Conservation (phyloP, 2,797 vertebrate genomes). For the Otus scops region DNA sequence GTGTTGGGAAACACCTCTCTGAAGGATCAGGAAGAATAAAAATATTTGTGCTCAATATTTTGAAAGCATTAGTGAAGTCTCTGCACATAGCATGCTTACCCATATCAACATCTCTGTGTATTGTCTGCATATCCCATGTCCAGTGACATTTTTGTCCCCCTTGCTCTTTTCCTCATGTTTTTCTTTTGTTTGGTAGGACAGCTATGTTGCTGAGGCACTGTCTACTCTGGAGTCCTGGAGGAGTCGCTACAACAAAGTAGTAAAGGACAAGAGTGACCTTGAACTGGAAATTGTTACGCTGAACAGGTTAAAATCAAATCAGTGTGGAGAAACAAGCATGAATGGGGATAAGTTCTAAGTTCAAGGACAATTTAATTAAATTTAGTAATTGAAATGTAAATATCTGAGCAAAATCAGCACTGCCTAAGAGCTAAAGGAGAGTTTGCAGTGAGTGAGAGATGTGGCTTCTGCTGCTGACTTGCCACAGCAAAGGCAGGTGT, state of each 20-base stretch:
- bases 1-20: neutral
- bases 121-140: neutral
- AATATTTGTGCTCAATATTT: neutral
- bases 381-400: neutral
- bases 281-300: conserved; percentile 83
- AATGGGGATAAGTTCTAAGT: neutral
- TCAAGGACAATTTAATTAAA: neutral
- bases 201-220: conserved; percentile 79
- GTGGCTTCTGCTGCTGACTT: neutral
- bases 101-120: neutral
- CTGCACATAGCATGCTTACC: neutral
- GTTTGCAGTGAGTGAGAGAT: neutral
- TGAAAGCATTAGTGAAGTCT: neutral
- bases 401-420: neutral
- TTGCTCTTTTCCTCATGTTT: neutral
- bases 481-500: neutral
- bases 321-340: neutral
- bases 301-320: conserved; percentile 80
- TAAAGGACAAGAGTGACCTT: conserved; percentile 84
- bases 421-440: neutral
- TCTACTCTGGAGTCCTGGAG: conserved; percentile 84
- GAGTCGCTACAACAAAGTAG: conserved; percentile 77
- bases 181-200: conserved; percentile 76
- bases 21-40: neutral
- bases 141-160: neutral